Evolutionary conservation across 2,113 vertebrate genomes (phyloP).

Genomic region (Ciconia stormi): DNA sequence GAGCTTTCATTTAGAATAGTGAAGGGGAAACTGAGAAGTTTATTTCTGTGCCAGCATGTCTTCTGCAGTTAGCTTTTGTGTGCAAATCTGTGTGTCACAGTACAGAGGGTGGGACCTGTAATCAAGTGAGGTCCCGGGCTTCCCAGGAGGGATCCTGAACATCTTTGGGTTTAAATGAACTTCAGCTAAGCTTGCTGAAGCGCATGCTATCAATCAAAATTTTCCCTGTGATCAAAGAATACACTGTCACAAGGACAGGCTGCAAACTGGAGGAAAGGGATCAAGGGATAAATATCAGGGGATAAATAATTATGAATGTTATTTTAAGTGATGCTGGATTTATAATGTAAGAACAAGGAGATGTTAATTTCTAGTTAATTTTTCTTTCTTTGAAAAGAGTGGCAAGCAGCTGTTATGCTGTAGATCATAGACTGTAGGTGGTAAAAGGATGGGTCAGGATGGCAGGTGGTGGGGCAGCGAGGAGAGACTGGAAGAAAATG

Average conservation of each 20-base stretch:
- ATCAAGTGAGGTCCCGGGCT: neutral
- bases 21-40: constrained; percentile 7
- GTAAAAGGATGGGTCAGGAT: neutral
- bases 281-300: neutral
- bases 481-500: neutral
- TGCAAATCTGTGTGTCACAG: neutral
- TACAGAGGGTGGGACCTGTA: neutral
- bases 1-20: constrained; percentile 33
- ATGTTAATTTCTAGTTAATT: neutral
- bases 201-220: neutral
- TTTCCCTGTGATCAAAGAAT: neutral
- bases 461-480: neutral
- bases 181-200: constrained; percentile 15
- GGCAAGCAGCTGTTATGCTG: neutral
- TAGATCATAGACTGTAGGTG: neutral
- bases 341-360: neutral
- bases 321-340: neutral
- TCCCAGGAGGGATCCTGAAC: neutral
- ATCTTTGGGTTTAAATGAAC: neutral
- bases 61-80: constrained; percentile 49
- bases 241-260: neutral
- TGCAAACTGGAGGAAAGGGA: neutral
- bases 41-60: constrained; percentile 42
- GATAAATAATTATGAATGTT: neutral
- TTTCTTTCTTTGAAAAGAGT: neutral